These are phyloP conservation scores for Malaclemys terrapin DNA, from an alignment of 2,113 vertebrate species.

Conservation along the genomic window DNA sequence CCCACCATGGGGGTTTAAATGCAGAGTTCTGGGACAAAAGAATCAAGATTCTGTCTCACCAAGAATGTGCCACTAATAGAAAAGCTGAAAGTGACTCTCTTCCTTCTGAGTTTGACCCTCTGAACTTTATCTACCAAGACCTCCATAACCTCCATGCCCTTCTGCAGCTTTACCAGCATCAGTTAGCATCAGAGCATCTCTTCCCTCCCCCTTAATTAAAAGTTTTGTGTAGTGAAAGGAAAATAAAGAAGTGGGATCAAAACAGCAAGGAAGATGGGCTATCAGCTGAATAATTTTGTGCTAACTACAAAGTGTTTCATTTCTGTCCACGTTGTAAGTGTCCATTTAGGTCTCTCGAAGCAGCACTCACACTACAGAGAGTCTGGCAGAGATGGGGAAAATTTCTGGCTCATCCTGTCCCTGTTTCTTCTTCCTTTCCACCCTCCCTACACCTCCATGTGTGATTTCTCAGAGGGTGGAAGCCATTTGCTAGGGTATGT, in stretches of 20 bases:
- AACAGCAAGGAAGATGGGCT: neutral
- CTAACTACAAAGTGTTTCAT: neutral
- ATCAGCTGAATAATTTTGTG: neutral
- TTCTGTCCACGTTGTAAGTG: too few species aligned
- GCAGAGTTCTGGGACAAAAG: neutral
- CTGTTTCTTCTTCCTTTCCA: neutral
- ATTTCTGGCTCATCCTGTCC: neutral
- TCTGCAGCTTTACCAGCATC: neutral
- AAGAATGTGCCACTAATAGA: neutral
- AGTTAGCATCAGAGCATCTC: neutral
- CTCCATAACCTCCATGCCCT: neutral
- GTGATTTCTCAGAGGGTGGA: neutral
- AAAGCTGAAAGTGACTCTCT: neutral
- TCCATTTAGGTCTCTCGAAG: neutral
- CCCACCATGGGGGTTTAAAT: neutral
- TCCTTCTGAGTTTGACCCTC: neutral
- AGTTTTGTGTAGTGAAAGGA: neutral
- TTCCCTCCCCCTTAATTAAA: neutral
- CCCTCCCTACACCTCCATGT: neutral
- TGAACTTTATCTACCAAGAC: neutral
- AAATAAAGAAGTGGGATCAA: neutral
- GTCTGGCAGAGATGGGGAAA: neutral
- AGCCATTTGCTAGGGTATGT: neutral
- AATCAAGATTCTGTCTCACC: neutral
- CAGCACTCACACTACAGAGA: neutral